Percentiles rank a stretch among this genome's conserved stretches.
phyloP scores from a whole-genome alignment of 2,113 vertebrate species.

The Limanda limanda region DNA sequence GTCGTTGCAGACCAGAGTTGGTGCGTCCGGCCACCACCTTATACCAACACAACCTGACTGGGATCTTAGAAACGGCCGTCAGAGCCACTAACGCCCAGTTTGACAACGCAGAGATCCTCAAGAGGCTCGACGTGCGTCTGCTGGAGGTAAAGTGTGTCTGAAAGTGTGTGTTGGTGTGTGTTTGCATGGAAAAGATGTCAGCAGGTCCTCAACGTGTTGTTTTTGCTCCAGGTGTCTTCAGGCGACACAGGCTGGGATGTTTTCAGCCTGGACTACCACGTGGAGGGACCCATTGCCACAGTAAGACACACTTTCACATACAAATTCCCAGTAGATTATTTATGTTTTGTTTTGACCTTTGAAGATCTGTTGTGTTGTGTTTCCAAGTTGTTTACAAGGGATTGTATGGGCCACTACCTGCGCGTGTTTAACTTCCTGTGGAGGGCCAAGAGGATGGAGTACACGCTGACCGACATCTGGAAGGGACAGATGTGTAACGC shows the following conservation, averaged over 20 bases:
- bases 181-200: not conserved
- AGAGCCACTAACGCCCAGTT: slow-evolving; percentile 98
- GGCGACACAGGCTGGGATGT: slow-evolving; percentile 99
- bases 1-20: slow-evolving; percentile 88
- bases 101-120: slow-evolving; percentile 95
- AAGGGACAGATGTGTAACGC: slow-evolving; percentile 99
- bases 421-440: slow-evolving; percentile 98
- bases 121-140: slow-evolving; percentile 93
- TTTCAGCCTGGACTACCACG: slow-evolving; percentile 98
- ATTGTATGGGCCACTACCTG: slow-evolving; percentile 97
- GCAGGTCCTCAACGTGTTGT: not conserved
- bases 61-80: slow-evolving; percentile 95
- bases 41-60: slow-evolving; percentile 98
- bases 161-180: not conserved
- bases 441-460: slow-evolving; percentile 98
- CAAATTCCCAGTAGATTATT: not conserved
- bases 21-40: slow-evolving; percentile 94
- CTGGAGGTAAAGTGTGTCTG: slow-evolving; percentile 85
- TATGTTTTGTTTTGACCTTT: not conserved
- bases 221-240: slow-evolving; percentile 89
- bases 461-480: slow-evolving; percentile 98
- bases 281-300: slow-evolving; percentile 97
- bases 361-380: not conserved
- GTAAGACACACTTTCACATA: slow-evolving; percentile 74
- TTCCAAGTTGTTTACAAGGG: slow-evolving; percentile 94